A percentile compares a stretch with the other conserved stretches of the same genome.
These are phyloP conservation scores for Craniophora ligustri DNA, from an alignment of 2,888 invertebrate genomes.

Conservation along the genomic window DNA sequence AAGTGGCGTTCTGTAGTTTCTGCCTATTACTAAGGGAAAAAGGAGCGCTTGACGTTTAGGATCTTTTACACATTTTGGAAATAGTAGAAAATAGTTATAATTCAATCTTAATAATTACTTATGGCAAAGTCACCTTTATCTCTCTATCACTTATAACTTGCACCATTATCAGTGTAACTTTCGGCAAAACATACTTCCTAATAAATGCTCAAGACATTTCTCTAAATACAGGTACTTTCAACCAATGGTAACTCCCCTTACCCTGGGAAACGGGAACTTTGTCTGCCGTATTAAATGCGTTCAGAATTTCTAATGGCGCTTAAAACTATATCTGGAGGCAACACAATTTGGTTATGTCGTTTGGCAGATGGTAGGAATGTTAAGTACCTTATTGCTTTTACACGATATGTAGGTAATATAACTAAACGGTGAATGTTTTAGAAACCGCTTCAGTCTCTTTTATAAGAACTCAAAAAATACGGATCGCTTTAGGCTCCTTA, in stretches of 20 bases:
- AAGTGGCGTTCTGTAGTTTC: too few relatives aligned
- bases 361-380: constrained; percentile 38
- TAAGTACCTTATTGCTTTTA: constrained; percentile 37
- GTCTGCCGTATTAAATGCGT: constrained; percentile 35
- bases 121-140: too few relatives aligned
- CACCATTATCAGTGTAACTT: constrained; percentile 53
- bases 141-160: constrained; percentile 4
- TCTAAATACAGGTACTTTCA: constrained; percentile 49
- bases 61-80: too few relatives aligned
- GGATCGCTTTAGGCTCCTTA: too few relatives aligned
- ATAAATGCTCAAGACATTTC: constrained; percentile 61
- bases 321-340: constrained; percentile 38
- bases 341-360: constrained; percentile 44
- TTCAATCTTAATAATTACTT: too few relatives aligned
- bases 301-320: constrained; percentile 46
- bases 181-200: constrained; percentile 65
- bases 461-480: background rate
- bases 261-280: constrained; percentile 15
- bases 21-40: too few relatives aligned
- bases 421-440: background rate
- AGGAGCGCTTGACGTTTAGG: too few relatives aligned
- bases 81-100: too few relatives aligned
- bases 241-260: constrained; percentile 2
- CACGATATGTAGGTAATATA: constrained; percentile 18
- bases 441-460: too few relatives aligned